These are phyloP conservation scores for Perca fluviatilis DNA, from an alignment of 2,113 vertebrate species.

Conservation along the genomic window DNA sequence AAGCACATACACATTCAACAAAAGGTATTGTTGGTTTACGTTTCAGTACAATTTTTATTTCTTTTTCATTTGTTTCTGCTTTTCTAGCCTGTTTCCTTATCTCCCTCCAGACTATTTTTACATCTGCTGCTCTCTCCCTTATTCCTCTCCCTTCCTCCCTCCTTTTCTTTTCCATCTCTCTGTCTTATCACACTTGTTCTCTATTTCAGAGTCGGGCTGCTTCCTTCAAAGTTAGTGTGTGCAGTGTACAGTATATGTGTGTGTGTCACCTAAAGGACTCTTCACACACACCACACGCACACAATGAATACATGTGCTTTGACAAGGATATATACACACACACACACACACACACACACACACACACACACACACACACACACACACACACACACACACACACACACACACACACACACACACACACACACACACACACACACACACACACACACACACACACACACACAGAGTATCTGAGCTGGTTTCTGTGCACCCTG, in stretches of 20 bases:
- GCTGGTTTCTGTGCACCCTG: constrained; percentile 50
- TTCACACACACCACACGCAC: constrained; percentile 37
- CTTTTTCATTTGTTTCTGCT: constrained; percentile 46
- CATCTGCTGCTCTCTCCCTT: constrained; percentile 60
- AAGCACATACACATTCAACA: not conserved
- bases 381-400: constrained; percentile 12
- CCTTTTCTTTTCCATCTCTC: constrained; percentile 52
- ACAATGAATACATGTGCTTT: constrained; percentile 23
- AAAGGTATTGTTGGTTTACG: constrained; percentile 31
- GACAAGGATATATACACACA: constrained; percentile 12
- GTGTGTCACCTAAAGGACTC: constrained; percentile 58
- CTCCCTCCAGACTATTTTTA: constrained; percentile 67
- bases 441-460: constrained; percentile 1
- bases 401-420: not conserved
- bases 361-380: not conserved
- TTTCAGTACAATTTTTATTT: constrained; percentile 54
- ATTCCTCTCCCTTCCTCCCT: constrained; percentile 44
- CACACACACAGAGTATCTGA: constrained; percentile 17
- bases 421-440: not conserved
- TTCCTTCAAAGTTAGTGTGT: constrained; percentile 55
- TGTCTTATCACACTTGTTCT: constrained; percentile 70
- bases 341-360: not conserved
- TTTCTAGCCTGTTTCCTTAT: constrained; percentile 59
- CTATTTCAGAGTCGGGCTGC: constrained; percentile 60
- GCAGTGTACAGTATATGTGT: constrained; percentile 4